Conservation (phyloP, 2,113 vertebrate species). For the Serilophus lunatus region DNA sequence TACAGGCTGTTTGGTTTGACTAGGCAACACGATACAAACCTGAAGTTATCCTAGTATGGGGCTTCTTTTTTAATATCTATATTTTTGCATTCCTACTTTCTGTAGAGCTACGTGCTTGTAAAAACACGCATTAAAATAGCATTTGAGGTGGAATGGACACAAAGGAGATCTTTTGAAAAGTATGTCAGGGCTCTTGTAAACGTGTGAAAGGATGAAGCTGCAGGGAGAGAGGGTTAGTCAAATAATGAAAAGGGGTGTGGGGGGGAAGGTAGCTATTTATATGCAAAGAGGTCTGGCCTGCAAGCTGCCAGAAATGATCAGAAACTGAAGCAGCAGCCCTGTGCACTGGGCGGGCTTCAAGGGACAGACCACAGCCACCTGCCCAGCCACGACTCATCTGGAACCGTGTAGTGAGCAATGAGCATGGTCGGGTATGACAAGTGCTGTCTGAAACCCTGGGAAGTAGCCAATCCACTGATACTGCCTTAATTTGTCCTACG, state of each 20-base stretch:
- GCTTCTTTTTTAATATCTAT: background rate
- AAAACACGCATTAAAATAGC: background rate
- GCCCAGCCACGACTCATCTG: rapidly evolving
- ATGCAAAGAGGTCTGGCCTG: background rate
- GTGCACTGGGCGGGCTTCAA: rapidly evolving
- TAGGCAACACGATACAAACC: background rate
- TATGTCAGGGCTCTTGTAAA: background rate
- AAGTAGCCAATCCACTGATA: rapidly evolving
- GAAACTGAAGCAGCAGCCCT: background rate
- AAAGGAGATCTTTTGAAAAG: background rate
- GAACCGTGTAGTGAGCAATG: rapidly evolving
- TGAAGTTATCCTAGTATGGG: background rate
- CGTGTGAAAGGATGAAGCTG: background rate
- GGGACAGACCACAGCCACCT: background rate
- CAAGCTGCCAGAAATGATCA: background rate
- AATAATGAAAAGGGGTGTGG: constrained; percentile 4
- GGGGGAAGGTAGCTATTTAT: background rate
- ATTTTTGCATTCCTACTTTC: background rate
- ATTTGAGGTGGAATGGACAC: background rate
- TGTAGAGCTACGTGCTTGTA: background rate
- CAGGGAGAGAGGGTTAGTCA: background rate
- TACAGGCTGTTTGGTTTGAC: background rate
- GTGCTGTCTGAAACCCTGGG: background rate
- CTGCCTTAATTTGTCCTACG: rapidly evolving
- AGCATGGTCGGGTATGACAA: rapidly evolving